Percentiles rank a stretch among this genome's conserved stretches.
Evolutionary conservation across 2,888 invertebrate species (phyloP).

Genomic region (Leucania comma): DNA sequence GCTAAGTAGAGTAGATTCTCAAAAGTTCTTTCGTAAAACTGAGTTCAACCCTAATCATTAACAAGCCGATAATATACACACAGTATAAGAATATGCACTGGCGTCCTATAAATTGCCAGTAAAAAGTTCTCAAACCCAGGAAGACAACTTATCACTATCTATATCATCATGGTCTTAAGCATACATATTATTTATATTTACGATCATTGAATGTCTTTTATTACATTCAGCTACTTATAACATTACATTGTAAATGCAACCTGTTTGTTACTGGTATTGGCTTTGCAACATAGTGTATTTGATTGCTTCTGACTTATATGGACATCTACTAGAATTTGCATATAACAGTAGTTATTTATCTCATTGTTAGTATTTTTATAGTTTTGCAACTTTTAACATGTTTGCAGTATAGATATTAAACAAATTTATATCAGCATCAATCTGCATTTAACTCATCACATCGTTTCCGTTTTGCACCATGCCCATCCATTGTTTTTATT

Average conservation of each 20-base stretch:
- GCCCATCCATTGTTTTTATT: background rate
- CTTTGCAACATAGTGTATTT: conserved; percentile 38
- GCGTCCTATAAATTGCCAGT: conserved; percentile 17
- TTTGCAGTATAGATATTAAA: background rate
- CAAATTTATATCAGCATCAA: background rate
- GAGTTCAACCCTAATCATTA: background rate
- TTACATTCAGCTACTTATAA: conserved; percentile 60
- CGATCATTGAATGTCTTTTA: conserved; percentile 57
- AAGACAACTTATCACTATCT: conserved; percentile 36
- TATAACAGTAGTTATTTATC: background rate
- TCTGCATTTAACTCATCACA: background rate
- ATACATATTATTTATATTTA: conserved; percentile 53
- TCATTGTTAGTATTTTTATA: background rate
- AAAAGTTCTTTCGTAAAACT: no score
- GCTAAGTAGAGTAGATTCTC: no score
- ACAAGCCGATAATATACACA: conserved; percentile 4
- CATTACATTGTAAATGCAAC: conserved; percentile 46
- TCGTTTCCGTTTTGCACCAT: background rate
- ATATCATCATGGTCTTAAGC: conserved; percentile 34
- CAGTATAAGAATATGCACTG: background rate
- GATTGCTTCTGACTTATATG: conserved; percentile 28
- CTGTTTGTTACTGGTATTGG: conserved; percentile 41
- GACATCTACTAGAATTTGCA: conserved; percentile 10
- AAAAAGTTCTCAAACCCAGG: conserved; percentile 10
- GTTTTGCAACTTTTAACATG: background rate